Evolutionary conservation across 2,888 invertebrate genomes (phyloP).

Genomic region (Muscina levida): DNA sequence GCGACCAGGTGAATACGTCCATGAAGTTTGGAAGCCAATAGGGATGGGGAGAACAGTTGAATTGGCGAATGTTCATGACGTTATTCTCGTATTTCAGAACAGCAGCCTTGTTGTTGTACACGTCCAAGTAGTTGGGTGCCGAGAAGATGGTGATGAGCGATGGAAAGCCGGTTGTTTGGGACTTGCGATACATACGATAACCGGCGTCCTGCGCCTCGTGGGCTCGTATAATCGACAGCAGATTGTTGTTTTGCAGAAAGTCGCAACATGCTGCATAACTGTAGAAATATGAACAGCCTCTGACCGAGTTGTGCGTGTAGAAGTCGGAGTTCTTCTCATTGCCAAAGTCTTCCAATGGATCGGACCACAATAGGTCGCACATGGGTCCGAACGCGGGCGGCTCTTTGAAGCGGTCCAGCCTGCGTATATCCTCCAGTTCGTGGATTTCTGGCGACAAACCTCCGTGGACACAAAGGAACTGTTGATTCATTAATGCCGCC

Average conservation of each 20-base stretch:
- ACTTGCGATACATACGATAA: conserved; percentile 99
- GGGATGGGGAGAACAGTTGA: conserved; percentile 99
- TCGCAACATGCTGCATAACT: conserved; percentile 99
- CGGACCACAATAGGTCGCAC: conserved; percentile 99
- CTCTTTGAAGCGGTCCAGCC: conserved; percentile 99
- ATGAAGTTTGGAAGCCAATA: conserved; percentile 99
- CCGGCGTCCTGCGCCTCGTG: conserved; percentile 99
- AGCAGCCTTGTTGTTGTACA: conserved; percentile 99
- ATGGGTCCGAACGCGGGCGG: conserved; percentile 99
- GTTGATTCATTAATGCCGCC: conserved; percentile 99
- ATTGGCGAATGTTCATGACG: conserved; percentile 99
- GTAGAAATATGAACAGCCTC: conserved; percentile 99
- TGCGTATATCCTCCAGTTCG: conserved; percentile 97
- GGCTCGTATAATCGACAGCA: conserved; percentile 99
- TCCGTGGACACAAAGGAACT: conserved; percentile 99
- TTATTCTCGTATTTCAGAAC: conserved; percentile 99
- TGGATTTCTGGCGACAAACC: conserved; percentile 99
- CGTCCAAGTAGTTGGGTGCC: conserved; percentile 99
- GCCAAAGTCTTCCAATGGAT: conserved; percentile 99
- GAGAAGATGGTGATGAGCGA: conserved; percentile 99
- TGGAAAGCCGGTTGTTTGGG: conserved; percentile 99
- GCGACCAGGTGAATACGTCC: conserved; percentile 99
- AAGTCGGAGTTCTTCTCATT: conserved; percentile 98
- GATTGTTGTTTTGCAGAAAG: conserved; percentile 99
- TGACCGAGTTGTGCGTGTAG: conserved; percentile 99